Percentiles rank a stretch among this genome's conserved stretches.
These are phyloP conservation scores for Lepidochitona cinerea DNA, from an alignment of 2,888 invertebrate species.

Conservation along the genomic window DNA sequence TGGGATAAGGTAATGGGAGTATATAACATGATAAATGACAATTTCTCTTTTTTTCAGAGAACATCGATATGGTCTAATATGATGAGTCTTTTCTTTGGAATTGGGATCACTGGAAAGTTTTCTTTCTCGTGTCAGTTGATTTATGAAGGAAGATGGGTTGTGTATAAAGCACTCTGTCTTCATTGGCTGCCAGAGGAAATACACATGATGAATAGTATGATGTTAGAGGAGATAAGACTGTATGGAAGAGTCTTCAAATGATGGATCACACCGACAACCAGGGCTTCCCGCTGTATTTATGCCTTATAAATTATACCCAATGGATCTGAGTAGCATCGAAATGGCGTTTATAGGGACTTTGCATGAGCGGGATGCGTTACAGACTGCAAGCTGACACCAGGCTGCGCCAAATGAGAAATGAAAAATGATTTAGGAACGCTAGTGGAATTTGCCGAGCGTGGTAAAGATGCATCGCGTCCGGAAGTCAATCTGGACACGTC, in stretches of 20 bases:
- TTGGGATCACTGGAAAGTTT: too few species aligned
- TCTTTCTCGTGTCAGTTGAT: too few species aligned
- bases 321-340: not conserved
- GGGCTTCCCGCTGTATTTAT: not conserved
- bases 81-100: too few species aligned
- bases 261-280: not conserved
- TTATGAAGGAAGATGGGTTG: too few species aligned
- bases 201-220: not conserved
- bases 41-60: too few species aligned
- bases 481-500: constrained; percentile 2
- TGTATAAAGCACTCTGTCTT: not conserved
- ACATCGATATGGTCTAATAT: too few species aligned
- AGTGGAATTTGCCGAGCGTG: not conserved
- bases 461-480: not conserved
- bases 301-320: not conserved
- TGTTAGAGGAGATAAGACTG: constrained; percentile 4
- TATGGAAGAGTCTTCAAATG: not conserved
- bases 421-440: constrained; percentile 8
- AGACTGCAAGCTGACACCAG: constrained; percentile 3
- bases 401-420: constrained; percentile 3
- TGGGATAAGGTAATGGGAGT: too few species aligned
- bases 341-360: constrained; percentile 6
- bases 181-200: not conserved
- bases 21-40: too few species aligned
- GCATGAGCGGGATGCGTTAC: constrained; percentile 5